Evolutionary conservation across 2,888 invertebrate genomes (phyloP), one percentile per base, ranked within the genome.

Genomic region (Flexamia atlantica): DNA sequence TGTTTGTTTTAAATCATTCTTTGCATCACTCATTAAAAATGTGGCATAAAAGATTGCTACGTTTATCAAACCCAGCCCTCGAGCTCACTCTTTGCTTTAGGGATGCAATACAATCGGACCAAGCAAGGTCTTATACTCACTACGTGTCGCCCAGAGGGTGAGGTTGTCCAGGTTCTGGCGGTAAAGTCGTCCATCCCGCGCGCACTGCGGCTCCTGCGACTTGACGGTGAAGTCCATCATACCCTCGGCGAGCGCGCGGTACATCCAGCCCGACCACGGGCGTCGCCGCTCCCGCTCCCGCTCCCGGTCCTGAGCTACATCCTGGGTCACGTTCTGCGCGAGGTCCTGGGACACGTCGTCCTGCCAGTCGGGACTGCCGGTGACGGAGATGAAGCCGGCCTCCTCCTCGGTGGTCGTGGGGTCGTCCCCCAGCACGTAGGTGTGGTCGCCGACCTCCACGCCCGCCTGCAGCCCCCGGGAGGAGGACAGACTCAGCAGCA

Each of bases 111-210:
- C n/a, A n/a, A n/a, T n/a, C n/a, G n/a, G n/a, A n/a, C n/a, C n/a
- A n/a, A n/a, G 40, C 23, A 32, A 60, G 32, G 28, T 36, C 32
- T 25, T 0, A 36, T 70, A 86, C 86, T 86, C 76, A 86, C 86
- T 86, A 60, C 84, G 46, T 9, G 85, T 53, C 7, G 86, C 86
- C 86, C 86, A 86, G 14, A 86, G 46, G 10, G 86, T 85, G 20
- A 84, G 60, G 64, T 86, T 85, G 36, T 83, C 64, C n/a, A 86
- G 60, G 68, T 84, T 53, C 20, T 53, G 23, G 30, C 83, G 82
- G 82, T 85, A 85, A 0, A 85, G 40, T 2, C 53, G 76, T 25
- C 84, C 83, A 20, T 86, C 85, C 17, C 64, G 28, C 17, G 64
- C 57, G 32, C 86, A 86, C 30, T 23, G 46, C 23, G 57, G 20